Evolutionary conservation across 2,888 invertebrate genomes (phyloP).

Genomic region (Drosophila ustulata): DNA sequence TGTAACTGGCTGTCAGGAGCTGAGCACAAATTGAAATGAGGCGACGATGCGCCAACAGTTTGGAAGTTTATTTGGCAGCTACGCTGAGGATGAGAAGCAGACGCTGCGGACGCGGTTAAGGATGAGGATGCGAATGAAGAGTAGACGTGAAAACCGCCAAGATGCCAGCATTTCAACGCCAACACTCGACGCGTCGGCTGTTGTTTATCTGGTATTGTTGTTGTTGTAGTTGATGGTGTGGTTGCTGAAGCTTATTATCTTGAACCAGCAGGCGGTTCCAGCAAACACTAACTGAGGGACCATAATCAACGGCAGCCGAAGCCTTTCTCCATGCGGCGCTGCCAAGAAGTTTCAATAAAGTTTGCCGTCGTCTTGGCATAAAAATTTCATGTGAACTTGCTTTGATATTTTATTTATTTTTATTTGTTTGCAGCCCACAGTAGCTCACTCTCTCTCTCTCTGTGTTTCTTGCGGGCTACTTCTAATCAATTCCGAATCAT

Average conservation of each 20-base stretch:
- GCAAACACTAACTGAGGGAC: slow-evolving; percentile 23
- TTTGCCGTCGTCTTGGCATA: slow-evolving; percentile 60
- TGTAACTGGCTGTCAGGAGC: slow-evolving; percentile 57
- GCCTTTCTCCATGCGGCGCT: slow-evolving; percentile 49
- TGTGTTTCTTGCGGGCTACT: slow-evolving; percentile 45
- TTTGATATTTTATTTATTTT: slow-evolving; percentile 79
- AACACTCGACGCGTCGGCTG: slow-evolving; percentile 37
- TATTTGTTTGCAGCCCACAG: slow-evolving; percentile 56
- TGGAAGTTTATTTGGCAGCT: slow-evolving; percentile 77
- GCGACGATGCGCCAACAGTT: slow-evolving; percentile 75
- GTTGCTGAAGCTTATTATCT: slow-evolving; percentile 67
- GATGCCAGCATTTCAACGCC: slow-evolving; percentile 62
- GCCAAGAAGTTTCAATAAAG: slow-evolving; percentile 68
- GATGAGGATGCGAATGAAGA: slow-evolving; percentile 2
- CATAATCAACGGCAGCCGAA: slow-evolving; percentile 33
- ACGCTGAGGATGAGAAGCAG: slow-evolving; percentile 22
- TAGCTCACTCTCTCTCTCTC: background rate
- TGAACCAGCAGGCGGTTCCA: slow-evolving; percentile 41
- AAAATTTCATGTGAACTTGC: slow-evolving; percentile 71
- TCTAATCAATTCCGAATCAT: slow-evolving; percentile 78
- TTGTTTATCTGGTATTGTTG: slow-evolving; percentile 45
- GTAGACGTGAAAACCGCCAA: slow-evolving; percentile 36
- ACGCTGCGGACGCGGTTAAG: background rate
- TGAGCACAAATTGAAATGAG: slow-evolving; percentile 60
- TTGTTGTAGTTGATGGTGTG: slow-evolving; percentile 22